Percentiles rank a stretch among this genome's conserved stretches.
Evolutionary conservation across 2,888 invertebrate species (phyloP).

Genomic region (Chloroclystis v-ata): DNA sequence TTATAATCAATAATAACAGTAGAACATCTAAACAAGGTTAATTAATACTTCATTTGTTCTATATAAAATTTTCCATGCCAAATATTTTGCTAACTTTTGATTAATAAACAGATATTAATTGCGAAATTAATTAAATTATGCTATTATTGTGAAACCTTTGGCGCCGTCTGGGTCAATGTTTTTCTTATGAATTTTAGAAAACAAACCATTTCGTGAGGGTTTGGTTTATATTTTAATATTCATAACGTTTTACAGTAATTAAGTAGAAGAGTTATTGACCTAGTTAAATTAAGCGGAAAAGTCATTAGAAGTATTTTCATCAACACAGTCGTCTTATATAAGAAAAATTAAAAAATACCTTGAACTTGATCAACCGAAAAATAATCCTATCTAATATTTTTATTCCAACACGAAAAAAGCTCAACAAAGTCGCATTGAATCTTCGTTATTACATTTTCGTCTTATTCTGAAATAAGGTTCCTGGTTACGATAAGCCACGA

Average conservation of each 20-base stretch:
- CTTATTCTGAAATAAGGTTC: slow-evolving; percentile 3
- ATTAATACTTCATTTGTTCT: no score
- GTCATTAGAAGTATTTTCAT: no score
- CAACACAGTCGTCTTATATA: no score
- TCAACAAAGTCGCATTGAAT: neutral
- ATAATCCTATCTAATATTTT: no score
- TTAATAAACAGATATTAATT: slow-evolving; percentile 12
- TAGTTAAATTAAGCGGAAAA: no score
- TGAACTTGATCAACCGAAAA: no score
- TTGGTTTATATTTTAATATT: neutral
- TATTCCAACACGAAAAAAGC: neutral
- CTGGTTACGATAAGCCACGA: slow-evolving; percentile 38
- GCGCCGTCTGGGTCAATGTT: slow-evolving; percentile 28
- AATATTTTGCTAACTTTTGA: slow-evolving; percentile 14
- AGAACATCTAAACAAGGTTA: no score
- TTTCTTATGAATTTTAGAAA: slow-evolving; percentile 14
- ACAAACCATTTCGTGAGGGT: neutral
- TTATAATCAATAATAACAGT: no score
- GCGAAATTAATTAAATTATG: slow-evolving; percentile 21
- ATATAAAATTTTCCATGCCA: no score
- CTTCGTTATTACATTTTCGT: slow-evolving; percentile 1
- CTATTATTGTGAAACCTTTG: slow-evolving; percentile 20
- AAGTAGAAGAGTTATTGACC: no score
- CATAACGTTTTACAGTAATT: no score
- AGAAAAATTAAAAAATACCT: no score